Evolutionary conservation across 2,113 vertebrate genomes (phyloP).

Genomic region (Indri indri): DNA sequence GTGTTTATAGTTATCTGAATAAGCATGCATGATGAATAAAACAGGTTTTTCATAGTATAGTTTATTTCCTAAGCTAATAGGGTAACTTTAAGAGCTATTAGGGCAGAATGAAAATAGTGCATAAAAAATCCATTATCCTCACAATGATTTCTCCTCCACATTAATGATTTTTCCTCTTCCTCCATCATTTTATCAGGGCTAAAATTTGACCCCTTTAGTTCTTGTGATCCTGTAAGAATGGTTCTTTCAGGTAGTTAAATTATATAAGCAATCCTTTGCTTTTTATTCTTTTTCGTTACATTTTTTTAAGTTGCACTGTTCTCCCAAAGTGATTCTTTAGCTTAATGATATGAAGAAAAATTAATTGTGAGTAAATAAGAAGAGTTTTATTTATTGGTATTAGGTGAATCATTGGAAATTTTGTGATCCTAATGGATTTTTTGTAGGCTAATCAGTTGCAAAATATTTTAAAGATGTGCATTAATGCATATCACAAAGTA

Average conservation of each 20-base stretch:
- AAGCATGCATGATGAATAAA: slow-evolving; percentile 31
- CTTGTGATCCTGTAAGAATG: neutral
- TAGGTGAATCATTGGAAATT: neutral
- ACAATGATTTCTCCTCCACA: neutral
- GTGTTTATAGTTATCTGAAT: slow-evolving; percentile 49
- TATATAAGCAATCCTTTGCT: neutral
- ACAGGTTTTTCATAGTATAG: slow-evolving; percentile 3
- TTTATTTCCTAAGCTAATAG: slow-evolving; percentile 59
- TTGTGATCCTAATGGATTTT: neutral
- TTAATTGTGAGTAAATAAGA: neutral
- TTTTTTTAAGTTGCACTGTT: neutral
- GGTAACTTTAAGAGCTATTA: slow-evolving; percentile 5
- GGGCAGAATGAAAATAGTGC: slow-evolving; percentile 7
- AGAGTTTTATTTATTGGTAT: neutral
- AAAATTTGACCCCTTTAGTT: neutral
- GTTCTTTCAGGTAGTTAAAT: neutral
- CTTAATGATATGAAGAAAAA: neutral
- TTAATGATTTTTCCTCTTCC: neutral
- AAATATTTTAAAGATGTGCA: slow-evolving; percentile 8
- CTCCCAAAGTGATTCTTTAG: neutral
- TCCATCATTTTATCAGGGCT: neutral
- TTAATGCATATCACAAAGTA: neutral
- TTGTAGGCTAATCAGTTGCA: neutral
- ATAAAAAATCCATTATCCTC: slow-evolving; percentile 23
- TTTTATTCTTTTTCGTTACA: neutral